phyloP scores from a whole-genome alignment of 2,797 vertebrate genomes.

The Lacerta viridis region DNA sequence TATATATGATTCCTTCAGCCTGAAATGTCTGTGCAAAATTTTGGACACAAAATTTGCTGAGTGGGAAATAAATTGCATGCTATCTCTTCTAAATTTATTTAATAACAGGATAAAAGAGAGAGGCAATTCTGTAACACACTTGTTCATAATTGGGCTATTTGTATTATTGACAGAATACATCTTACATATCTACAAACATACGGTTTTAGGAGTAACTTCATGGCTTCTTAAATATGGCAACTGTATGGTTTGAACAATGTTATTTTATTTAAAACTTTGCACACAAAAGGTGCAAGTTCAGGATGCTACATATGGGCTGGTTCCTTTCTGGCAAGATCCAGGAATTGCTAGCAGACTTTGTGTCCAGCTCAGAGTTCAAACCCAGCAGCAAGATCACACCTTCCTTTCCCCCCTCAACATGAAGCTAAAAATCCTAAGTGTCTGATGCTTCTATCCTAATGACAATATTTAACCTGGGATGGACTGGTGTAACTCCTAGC shows the following conservation, averaged over 20 bases:
- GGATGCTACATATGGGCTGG: too few relatives aligned
- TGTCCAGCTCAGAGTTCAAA: too few relatives aligned
- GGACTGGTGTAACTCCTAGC: too few relatives aligned
- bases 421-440: too few relatives aligned
- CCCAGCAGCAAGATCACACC: too few relatives aligned
- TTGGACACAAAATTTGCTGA: background rate
- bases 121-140: background rate
- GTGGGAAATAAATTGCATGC: background rate
- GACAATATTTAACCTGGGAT: too few relatives aligned
- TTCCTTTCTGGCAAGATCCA: too few relatives aligned
- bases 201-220: too few relatives aligned
- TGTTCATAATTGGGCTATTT: background rate
- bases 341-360: too few relatives aligned
- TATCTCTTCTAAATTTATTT: background rate
- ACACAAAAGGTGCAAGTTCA: too few relatives aligned
- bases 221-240: background rate
- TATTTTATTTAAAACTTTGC: background rate
- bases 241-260: background rate
- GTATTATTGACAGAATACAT: background rate
- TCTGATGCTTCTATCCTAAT: too few relatives aligned
- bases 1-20: background rate
- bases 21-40: background rate
- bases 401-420: too few relatives aligned
- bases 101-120: background rate
- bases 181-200: background rate